phyloP scores from a whole-genome alignment of 2,113 vertebrate species.

The Chaetops frenatus region DNA sequence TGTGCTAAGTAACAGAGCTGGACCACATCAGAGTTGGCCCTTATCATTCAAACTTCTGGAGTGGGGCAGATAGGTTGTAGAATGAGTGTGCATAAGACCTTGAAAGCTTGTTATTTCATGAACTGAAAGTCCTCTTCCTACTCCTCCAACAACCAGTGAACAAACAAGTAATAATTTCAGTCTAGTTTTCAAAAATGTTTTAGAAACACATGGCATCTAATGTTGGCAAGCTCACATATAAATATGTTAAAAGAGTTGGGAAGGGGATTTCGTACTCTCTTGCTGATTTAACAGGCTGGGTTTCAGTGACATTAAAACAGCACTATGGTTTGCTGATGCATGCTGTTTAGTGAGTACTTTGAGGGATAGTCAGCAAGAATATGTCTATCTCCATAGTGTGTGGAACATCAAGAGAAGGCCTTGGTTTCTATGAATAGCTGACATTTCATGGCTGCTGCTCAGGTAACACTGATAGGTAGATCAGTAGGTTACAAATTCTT shows the following conservation, averaged over 20 bases:
- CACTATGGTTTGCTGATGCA: neutral
- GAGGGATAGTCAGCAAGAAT: neutral
- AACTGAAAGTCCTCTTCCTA: neutral
- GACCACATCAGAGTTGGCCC: neutral
- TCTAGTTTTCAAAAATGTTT: neutral
- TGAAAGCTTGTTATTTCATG: neutral
- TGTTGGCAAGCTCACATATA: neutral
- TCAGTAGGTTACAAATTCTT: neutral
- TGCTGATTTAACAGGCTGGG: neutral
- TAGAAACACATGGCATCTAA: neutral
- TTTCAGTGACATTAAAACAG: neutral
- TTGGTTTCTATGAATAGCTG: neutral
- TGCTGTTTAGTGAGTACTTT: neutral
- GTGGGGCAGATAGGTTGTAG: accelerated
- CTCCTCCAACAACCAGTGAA: neutral
- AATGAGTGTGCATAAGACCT: neutral
- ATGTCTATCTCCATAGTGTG: neutral
- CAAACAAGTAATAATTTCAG: neutral
- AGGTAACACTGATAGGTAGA: neutral
- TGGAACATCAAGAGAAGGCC: neutral
- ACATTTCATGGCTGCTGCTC: neutral
- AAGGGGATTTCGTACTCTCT: neutral
- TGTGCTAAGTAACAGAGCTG: neutral
- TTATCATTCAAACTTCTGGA: neutral
- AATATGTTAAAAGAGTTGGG: neutral